Base-by-base conservation (phyloP, 2,113 vertebrate species). In the Macquaria ambigua region DNA sequence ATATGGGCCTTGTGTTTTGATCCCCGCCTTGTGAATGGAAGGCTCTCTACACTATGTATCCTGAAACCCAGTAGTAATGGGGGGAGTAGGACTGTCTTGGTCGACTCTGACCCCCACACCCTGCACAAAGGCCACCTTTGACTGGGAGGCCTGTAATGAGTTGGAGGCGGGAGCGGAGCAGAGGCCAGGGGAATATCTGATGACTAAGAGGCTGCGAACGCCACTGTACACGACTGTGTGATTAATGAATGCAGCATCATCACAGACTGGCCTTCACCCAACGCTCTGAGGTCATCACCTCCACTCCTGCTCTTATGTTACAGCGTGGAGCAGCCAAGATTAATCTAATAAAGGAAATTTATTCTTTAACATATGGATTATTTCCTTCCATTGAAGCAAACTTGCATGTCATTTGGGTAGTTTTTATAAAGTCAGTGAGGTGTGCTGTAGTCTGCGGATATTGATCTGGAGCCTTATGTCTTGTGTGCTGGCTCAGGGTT, bases 161-260 rank as follows among this genome's bases (percentile, higher is more conserved):
- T 61, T 88, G 77, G 90, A 87, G 90, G 89, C 66, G 41, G 80
- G 85, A 89, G 88, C 77, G 75, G 89, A 88, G 81, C 74, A 52
- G 90, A 90, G 81, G 90, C 85, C 77, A 64, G 86, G 91, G 87
- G 89, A 90, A 90, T 92, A 94, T 93, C 92, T 94, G 90, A 94
- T 95, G 94, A 95, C 93, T 94, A 91, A 93, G 93, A 91, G 86
- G 79, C 91, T 94, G 88, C 46, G 56, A 92, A 92, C 74, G 69
- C 92, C 82, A 82, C 89, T 84, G 91, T 88, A 92, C 81, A 73
- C 52, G 67, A 87, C 87, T 86, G 70, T 92, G 88, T 93, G 92
- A 93, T 94, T 92, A 95, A 95, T 94, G 89, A 92, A 82, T 70
- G 88, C 93, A 81, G 84, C 89, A 90, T 93, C 93, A 90, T 93